Conservation (phyloP, 1,140 invertebrate genomes). For the Zaprionus kolodkinae region DNA sequence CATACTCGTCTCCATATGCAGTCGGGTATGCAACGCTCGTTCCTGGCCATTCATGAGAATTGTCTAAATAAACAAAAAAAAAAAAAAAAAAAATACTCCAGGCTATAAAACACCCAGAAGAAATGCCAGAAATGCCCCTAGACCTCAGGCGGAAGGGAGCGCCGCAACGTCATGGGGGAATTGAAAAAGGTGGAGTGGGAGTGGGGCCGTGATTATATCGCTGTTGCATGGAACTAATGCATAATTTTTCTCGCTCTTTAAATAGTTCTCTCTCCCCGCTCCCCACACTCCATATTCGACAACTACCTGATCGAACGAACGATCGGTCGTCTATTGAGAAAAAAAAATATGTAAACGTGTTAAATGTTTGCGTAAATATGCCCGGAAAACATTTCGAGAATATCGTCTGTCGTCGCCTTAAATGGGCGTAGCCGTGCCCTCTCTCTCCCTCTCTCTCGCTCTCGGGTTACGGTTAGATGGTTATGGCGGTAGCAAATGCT, state of each 20-base stretch:
- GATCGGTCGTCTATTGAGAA: conserved; percentile 4
- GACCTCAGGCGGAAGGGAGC: neutral
- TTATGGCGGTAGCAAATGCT: conserved; percentile 61
- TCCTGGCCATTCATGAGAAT: conserved; percentile 52
- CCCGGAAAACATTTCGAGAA: conserved; percentile 35
- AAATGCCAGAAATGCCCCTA: conserved; percentile 19
- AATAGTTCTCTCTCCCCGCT: conserved; percentile 22
- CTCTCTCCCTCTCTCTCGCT: conserved; percentile 54
- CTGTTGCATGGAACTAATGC: conserved; percentile 70
- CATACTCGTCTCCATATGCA: neutral
- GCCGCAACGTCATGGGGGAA: neutral
- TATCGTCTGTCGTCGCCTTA: conserved; percentile 8
- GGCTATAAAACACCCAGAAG: conserved; percentile 59
- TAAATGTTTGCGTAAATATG: conserved; percentile 80
- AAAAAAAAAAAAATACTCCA: conserved; percentile 60
- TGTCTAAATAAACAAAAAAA: conserved; percentile 74
- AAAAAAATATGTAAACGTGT: conserved; percentile 58
- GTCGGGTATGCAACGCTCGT: conserved; percentile 33
- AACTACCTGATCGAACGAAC: conserved; percentile 44
- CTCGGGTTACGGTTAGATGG: conserved; percentile 57
- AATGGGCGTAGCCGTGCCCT: conserved; percentile 8
- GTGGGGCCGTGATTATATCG: conserved; percentile 38
- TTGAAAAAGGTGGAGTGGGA: neutral
- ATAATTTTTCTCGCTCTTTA: conserved; percentile 58
- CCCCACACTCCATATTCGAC: neutral